Percentiles rank a stretch among this genome's conserved stretches.
phyloP scores from a whole-genome alignment of 2,113 vertebrate species.

The Perccottus glenii region DNA sequence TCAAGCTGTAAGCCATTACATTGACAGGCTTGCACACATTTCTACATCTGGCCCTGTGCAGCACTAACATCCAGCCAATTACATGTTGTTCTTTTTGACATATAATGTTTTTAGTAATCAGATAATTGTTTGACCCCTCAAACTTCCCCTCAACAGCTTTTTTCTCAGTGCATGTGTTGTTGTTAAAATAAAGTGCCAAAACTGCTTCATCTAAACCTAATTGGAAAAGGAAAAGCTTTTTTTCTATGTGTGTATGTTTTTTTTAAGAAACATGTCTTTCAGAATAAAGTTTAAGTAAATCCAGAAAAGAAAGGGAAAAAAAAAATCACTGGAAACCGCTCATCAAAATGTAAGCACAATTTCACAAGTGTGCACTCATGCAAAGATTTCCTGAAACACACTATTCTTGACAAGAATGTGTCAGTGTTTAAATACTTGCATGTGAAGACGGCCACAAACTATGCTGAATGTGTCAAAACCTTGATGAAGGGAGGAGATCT shows the following conservation, averaged over 20 bases:
- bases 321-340: conserved; percentile 50
- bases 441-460: conserved; percentile 66
- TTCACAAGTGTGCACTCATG: conserved; percentile 53
- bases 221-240: not conserved
- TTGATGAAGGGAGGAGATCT: conserved; percentile 69
- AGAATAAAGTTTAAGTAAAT: conserved; percentile 31
- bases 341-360: conserved; percentile 31
- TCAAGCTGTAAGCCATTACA: conserved; percentile 76
- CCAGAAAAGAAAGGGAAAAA: conserved; percentile 6
- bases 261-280: conserved; percentile 35
- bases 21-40: conserved; percentile 65
- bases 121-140: conserved; percentile 71
- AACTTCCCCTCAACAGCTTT: conserved; percentile 43
- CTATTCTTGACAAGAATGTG: conserved; percentile 64
- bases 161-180: conserved; percentile 23
- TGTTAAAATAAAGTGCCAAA: conserved; percentile 35
- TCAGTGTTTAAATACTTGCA: conserved; percentile 68
- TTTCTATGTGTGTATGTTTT: not conserved
- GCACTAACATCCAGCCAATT: conserved; percentile 62
- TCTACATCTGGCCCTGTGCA: conserved; percentile 69
- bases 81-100: conserved; percentile 75
- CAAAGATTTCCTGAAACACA: conserved; percentile 62
- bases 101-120: conserved; percentile 78
- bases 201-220: conserved; percentile 41
- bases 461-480: conserved; percentile 60